Evolutionary conservation across 2,797 vertebrate species (phyloP).

Genomic region (Hippoglossus hippoglossus): DNA sequence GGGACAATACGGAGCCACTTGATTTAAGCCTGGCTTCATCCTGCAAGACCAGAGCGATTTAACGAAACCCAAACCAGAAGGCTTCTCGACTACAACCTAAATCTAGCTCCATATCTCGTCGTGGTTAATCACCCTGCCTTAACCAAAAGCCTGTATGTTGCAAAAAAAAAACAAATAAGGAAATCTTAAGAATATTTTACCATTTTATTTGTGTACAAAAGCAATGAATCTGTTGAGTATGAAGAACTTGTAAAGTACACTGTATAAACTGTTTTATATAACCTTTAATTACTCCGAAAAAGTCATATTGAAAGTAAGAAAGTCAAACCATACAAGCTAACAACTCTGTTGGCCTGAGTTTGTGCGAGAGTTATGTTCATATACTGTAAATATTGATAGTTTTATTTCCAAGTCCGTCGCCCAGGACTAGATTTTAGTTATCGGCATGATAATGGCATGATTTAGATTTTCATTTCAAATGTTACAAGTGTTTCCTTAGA

Average conservation of each 20-base stretch:
- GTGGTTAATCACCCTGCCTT: conserved; percentile 47
- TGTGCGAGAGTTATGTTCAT: conserved; percentile 19
- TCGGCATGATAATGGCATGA: conserved; percentile 28
- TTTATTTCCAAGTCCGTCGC: conserved; percentile 30
- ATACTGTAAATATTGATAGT: conserved; percentile 48
- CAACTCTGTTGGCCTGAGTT: conserved; percentile 13
- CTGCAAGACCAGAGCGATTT: conserved; percentile 52
- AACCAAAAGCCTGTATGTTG: conserved; percentile 39
- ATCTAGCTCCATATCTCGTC: conserved; percentile 50
- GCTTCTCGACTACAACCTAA: conserved; percentile 35
- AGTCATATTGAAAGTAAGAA: conserved; percentile 25
- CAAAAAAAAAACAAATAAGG: conserved; percentile 10
- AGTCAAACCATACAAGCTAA: conserved; percentile 18
- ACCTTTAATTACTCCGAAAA: conserved; percentile 40
- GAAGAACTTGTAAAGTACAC: conserved; percentile 70
- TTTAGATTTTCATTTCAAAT: conserved; percentile 34
- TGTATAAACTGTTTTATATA: conserved; percentile 62
- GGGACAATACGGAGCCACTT: conserved; percentile 63
- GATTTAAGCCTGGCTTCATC: conserved; percentile 59
- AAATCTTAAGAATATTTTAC: conserved; percentile 43
- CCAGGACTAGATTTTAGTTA: conserved; percentile 10
- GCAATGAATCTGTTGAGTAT: conserved; percentile 48
- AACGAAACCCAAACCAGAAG: conserved; percentile 48
- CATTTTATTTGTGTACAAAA: conserved; percentile 61
- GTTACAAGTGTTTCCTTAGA: conserved; percentile 28